Percentiles rank a stretch among this genome's conserved stretches.
These are phyloP conservation scores for Lepilemur septentrionalis DNA, from an alignment of 2,797 vertebrate genomes.

Conservation along the genomic window DNA sequence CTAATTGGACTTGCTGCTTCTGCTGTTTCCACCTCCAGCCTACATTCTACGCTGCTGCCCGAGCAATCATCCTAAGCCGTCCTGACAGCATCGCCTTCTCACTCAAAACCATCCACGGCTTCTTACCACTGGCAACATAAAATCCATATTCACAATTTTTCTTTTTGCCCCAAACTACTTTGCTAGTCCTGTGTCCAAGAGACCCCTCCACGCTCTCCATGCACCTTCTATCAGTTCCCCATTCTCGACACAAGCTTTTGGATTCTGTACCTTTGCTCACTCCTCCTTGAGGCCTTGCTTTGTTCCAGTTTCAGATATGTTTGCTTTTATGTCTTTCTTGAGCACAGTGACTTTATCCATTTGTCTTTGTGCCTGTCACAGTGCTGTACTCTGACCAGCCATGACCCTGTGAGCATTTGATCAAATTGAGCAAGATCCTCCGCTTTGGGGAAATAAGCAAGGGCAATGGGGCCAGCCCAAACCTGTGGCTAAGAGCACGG, in stretches of 20 bases:
- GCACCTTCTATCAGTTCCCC: neutral
- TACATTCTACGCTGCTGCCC: neutral
- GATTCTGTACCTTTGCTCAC: no score
- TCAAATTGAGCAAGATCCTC: neutral
- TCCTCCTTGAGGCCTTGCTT: neutral
- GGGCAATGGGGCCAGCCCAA: neutral
- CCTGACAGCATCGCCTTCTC: rapidly evolving
- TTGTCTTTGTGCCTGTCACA: neutral
- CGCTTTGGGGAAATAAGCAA: neutral
- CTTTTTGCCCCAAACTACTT: neutral
- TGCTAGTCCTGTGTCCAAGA: neutral
- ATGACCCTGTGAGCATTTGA: neutral
- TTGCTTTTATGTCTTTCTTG: neutral
- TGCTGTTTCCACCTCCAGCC: neutral
- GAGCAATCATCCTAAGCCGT: neutral
- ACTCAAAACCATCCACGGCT: neutral
- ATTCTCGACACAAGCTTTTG: rapidly evolving
- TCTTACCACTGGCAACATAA: neutral
- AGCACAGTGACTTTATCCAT: neutral
- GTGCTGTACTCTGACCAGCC: neutral
- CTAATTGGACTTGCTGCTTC: neutral
- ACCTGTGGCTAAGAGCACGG: neutral
- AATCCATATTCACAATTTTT: neutral
- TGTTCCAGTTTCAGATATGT: neutral
- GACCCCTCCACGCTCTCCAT: rapidly evolving